These are phyloP conservation scores for Xenus cinereus DNA, from an alignment of 2,113 vertebrate genomes.

Conservation along the genomic window DNA sequence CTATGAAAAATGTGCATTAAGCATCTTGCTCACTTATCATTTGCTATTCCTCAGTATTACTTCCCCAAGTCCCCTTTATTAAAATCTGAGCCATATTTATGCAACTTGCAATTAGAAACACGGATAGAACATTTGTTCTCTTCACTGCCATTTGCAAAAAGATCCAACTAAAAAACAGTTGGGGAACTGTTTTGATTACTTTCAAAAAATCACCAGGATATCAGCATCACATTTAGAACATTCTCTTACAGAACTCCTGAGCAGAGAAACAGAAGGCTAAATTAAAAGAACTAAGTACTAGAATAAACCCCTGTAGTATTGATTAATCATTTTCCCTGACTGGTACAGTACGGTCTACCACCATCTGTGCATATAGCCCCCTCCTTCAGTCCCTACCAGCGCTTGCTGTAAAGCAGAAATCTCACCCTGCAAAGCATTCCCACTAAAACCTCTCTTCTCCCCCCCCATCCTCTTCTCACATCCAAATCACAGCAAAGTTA, in stretches of 20 bases:
- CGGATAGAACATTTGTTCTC: conserved; percentile 22
- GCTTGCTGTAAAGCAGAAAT: not conserved
- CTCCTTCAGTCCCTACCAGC: not conserved
- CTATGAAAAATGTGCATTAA: not conserved
- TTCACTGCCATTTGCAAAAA: conserved; percentile 12
- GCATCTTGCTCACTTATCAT: not conserved
- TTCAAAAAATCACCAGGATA: conserved; percentile 7
- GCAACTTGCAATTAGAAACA: not conserved
- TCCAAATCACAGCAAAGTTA: not conserved
- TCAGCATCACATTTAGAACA: conserved; percentile 38
- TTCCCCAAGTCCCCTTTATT: not conserved
- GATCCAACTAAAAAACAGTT: not conserved
- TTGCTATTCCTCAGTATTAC: not conserved
- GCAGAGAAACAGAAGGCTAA: conserved; percentile 47
- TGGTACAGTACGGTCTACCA: conserved; percentile 6
- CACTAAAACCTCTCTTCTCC: not conserved
- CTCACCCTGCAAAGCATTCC: not conserved
- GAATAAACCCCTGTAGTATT: conserved; percentile 26
- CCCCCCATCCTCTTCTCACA: not conserved
- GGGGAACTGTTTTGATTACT: not conserved
- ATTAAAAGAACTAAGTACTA: conserved; percentile 14
- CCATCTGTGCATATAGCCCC: conserved; percentile 14
- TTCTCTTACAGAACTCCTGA: conserved; percentile 13
- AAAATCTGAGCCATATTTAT: not conserved
- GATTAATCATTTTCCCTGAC: conserved; percentile 58